Conservation (phyloP, 2,797 vertebrate species). For the Hozukius guyotensis region DNA sequence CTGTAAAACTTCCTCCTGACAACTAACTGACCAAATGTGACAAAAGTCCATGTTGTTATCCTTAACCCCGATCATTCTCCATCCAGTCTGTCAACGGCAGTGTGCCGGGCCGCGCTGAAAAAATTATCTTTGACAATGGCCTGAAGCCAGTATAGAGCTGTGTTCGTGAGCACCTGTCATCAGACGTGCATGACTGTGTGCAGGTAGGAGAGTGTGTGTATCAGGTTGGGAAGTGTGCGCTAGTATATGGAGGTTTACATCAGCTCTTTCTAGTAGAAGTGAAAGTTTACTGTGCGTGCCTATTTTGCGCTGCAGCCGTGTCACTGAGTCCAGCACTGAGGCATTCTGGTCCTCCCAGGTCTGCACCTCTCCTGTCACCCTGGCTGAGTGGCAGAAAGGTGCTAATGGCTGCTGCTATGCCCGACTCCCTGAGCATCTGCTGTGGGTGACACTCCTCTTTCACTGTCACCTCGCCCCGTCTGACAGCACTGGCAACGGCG, state of each 20-base stretch:
- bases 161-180: conserved; percentile 57
- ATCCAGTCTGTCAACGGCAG: conserved; percentile 62
- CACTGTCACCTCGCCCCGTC: conserved; percentile 71
- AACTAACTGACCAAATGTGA: conserved; percentile 71
- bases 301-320: conserved; percentile 47
- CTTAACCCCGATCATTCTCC: conserved; percentile 72
- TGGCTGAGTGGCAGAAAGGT: conserved; percentile 82
- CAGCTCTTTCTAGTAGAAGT: conserved; percentile 47
- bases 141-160: conserved; percentile 60
- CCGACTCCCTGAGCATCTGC: conserved; percentile 83
- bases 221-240: conserved; percentile 17
- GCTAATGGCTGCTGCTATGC: conserved; percentile 83
- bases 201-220: conserved; percentile 16
- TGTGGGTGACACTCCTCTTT: conserved; percentile 80
- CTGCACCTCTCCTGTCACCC: conserved; percentile 74
- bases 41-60: conserved; percentile 63
- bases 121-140: conserved; percentile 69
- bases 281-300: conserved; percentile 58
- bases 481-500: conserved; percentile 65
- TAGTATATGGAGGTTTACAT: conserved; percentile 27
- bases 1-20: conserved; percentile 52
- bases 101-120: conserved; percentile 34
- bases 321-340: conserved; percentile 55
- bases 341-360: conserved; percentile 66
- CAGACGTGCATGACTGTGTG: conserved; percentile 37